Evolutionary conservation across 2,888 invertebrate genomes (phyloP), one percentile per base, ranked within the genome.

Genomic region (Clistopyga incitator): DNA sequence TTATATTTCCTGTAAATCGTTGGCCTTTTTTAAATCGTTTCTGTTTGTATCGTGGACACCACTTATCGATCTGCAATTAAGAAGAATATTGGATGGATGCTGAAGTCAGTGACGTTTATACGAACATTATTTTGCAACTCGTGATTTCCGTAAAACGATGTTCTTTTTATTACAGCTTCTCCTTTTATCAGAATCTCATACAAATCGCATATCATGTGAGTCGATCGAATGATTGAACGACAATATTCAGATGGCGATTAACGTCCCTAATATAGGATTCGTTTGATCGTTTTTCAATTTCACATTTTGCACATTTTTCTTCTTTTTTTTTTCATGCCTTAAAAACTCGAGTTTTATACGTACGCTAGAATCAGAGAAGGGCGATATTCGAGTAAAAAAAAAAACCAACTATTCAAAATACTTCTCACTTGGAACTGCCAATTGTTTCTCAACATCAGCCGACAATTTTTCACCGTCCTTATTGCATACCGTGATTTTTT

Each of bases 1-100:
- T 92, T 92, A 91, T 92, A 92, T 91, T 92, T 92, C 91, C 89
- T 88, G 88, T 90, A 91, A 78, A 56, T 15, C 3, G 56, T n/a
- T n/a, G 25, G 11, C 13, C 15, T 25, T 56, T 56, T 56, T 13
- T 23, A 18, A 50, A 18, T 18, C 18, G 4, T 50, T 6, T 18
- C 6, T 18, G n/a, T n/a, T 6, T 47, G n/a, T 47, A 3, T 1
- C 10, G 1, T 38, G 10, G 38, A 10, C 10, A 38, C 38, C 10
- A 38, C 38, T 38, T 38, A 38, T 10, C 38, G n/a, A n/a, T n/a
- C n/a, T n/a, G n/a, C n/a, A n/a, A n/a, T n/a, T n/a, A n/a, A n/a
- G n/a, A n/a, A n/a, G n/a, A n/a, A 29, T 29, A 29, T 2, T 29
- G 29, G 4, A 29, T 29, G 4, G 3, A 29, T 29, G 29, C 29